Evolutionary conservation across 2,888 invertebrate genomes (phyloP), one percentile per base, ranked within the genome.

Genomic region (Monochamus alternatus): DNA sequence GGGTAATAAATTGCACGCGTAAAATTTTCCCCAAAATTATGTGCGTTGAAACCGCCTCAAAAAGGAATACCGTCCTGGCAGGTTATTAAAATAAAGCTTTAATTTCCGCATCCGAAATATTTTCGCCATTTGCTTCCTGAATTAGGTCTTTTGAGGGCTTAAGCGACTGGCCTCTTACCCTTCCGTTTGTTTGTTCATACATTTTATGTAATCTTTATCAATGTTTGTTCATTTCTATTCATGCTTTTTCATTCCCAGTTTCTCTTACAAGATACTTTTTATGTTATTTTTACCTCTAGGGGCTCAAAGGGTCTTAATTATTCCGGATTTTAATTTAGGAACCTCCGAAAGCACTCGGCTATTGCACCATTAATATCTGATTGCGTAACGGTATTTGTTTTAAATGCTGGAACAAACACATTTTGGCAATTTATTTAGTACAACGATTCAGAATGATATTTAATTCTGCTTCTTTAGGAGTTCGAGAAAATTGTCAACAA

Each of bases 161-260:
- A 47, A 78, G 74, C 76, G 74, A 73, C 70, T 75, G 74, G 67
- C 75, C 70, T 65, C 74, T 64, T 89, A 79, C 75, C 90, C 89
- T 90, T 90, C 89, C 88, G 88, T 91, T 90, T 90, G 88, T 91
- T 91, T 91, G 90, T 91, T 83, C 90, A 85, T 90, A 76, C 89
- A 90, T 75, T 84, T 82, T 90, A 81, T 83, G 90, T 91, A 90
- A 77, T 82, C 80, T 80, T 75, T 76, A 77, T 84, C 80, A 90
- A 89, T 91, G 90, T 91, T 90, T 82, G 81, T 83, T 83, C 80
- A 81, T 85, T 82, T 84, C 70, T 81, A 78, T 84, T 85, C 88
- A 85, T 85, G 87, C 87, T 87, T 85, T 76, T 80, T 77, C 78
- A 69, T 78, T 77, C 75, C 74, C 66, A 43, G 74, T 74, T 69